Conservation (phyloP, 2,888 invertebrate species). For the Cybosia mesomella region DNA sequence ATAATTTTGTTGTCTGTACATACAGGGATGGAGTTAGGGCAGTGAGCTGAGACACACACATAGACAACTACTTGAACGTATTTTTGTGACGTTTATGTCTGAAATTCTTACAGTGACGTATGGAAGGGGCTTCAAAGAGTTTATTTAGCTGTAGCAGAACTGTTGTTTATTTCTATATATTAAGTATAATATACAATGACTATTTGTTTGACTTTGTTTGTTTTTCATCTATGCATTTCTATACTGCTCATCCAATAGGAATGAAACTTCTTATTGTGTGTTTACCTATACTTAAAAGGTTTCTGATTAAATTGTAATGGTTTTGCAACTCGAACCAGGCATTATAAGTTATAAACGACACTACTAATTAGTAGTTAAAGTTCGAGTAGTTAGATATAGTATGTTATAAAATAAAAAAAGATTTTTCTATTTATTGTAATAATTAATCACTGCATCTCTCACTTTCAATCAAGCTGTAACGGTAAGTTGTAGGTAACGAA, state of each 20-base stretch:
- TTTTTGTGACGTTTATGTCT: constrained; percentile 29
- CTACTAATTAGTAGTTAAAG: too few species aligned
- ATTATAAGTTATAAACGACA: too few species aligned
- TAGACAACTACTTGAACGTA: constrained; percentile 8
- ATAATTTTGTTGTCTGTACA: constrained; percentile 82
- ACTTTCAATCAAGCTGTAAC: too few species aligned
- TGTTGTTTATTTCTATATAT: background rate
- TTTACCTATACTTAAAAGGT: too few species aligned
- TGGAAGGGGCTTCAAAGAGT: constrained; percentile 8
- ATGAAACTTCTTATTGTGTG: too few species aligned
- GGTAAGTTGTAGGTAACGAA: too few species aligned
- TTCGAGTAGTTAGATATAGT: too few species aligned
- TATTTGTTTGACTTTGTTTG: constrained; percentile 4
- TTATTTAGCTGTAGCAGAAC: constrained; percentile 3
- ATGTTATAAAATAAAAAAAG: too few species aligned
- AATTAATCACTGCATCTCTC: too few species aligned
- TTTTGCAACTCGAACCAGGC: too few species aligned
- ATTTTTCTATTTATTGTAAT: too few species aligned
- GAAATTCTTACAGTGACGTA: constrained; percentile 16
- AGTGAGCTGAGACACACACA: constrained; percentile 32
- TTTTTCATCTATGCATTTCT: background rate
- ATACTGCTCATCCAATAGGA: background rate
- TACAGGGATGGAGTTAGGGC: constrained; percentile 47
- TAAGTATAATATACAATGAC: background rate
- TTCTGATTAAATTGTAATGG: too few species aligned